phyloP scores from a whole-genome alignment of 2,888 invertebrate species.

The Phaonia tiefii region DNA sequence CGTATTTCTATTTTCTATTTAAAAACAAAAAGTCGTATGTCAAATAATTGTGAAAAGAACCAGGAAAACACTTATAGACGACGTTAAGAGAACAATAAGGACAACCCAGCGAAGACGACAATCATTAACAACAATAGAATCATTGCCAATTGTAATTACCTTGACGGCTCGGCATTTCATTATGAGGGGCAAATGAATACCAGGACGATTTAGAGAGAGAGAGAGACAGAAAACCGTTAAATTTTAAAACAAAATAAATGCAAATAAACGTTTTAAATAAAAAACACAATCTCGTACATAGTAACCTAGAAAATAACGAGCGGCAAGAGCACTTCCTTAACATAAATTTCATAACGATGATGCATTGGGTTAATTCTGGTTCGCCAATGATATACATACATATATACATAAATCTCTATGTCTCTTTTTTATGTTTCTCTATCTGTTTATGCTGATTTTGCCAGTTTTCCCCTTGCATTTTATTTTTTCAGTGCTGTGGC shows the following conservation, averaged over 20 bases:
- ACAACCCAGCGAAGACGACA: conserved; percentile 24
- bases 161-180: conserved; percentile 67
- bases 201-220: no score
- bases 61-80: conserved; percentile 62
- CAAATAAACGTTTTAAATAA: conserved; percentile 26
- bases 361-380: not conserved
- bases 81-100: not conserved
- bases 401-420: conserved; percentile 17
- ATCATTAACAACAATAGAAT: conserved; percentile 55
- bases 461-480: no score
- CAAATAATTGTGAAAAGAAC: conserved; percentile 5
- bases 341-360: not conserved
- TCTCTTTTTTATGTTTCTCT: conserved; percentile 25
- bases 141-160: conserved; percentile 69
- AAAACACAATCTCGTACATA: conserved; percentile 27
- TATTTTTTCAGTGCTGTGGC: no score
- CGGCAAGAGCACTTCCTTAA: conserved; percentile 4
- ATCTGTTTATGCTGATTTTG: conserved; percentile 47
- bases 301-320: conserved; percentile 55
- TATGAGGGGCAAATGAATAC: conserved; percentile 44
- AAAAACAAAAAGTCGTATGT: not conserved
- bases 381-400: not conserved
- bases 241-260: conserved; percentile 37
- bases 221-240: conserved; percentile 71
- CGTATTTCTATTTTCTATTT: conserved; percentile 8